Conservation (phyloP, 2,797 vertebrate genomes). For the Tarsius wallacei region DNA sequence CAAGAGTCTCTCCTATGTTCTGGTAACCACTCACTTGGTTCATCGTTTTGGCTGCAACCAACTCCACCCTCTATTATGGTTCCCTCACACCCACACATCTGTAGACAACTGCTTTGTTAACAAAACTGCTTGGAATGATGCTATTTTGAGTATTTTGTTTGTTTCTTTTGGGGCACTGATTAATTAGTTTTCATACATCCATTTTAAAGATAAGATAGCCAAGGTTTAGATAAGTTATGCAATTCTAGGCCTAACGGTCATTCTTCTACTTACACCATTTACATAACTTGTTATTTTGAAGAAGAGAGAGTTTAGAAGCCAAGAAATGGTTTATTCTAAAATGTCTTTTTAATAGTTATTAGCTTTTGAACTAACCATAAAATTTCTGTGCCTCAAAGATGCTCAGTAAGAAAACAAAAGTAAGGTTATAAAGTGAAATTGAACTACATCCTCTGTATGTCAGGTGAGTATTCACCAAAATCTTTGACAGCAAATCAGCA, state of each 20-base stretch:
- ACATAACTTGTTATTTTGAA: conserved; percentile 40
- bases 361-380: neutral
- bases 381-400: neutral
- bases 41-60: neutral
- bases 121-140: neutral
- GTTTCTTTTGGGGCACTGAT: neutral
- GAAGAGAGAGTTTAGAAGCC: neutral
- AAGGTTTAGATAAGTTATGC: neutral
- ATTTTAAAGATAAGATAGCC: neutral
- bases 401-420: neutral
- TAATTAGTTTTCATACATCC: neutral
- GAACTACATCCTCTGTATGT: neutral
- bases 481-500: neutral
- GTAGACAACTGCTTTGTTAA: neutral
- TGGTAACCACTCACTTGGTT: neutral
- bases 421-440: neutral
- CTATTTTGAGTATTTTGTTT: neutral
- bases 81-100: neutral
- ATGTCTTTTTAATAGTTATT: neutral
- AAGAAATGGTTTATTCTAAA: conserved; percentile 2
- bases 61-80: neutral
- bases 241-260: neutral
- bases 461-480: neutral
- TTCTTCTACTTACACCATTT: conserved; percentile 5
- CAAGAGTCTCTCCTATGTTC: neutral